Evolutionary conservation across 2,113 vertebrate genomes (phyloP).

Genomic region (Coptodon rendalli): DNA sequence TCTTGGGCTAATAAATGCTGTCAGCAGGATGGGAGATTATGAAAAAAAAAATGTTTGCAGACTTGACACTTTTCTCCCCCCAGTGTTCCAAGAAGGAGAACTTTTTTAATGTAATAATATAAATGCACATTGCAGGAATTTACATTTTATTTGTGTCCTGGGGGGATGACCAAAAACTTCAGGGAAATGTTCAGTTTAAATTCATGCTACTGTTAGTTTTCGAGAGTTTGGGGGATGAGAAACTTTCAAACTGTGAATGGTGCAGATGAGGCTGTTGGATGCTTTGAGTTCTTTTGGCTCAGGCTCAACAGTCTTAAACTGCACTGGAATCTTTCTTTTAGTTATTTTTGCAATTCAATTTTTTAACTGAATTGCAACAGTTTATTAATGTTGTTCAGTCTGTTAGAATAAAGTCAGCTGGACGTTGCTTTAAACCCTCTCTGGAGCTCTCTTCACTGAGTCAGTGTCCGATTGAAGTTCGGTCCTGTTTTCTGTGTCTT

Average conservation of each 20-base stretch:
- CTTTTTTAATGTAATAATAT: background rate
- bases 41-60: background rate
- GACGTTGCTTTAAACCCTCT: background rate
- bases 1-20: background rate
- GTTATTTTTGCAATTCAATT: background rate
- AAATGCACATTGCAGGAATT: background rate
- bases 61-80: background rate
- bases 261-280: background rate
- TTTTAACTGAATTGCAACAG: background rate
- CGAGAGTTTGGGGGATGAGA: background rate
- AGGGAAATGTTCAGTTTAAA: background rate
- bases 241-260: background rate
- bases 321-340: background rate
- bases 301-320: background rate
- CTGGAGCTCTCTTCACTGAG: background rate
- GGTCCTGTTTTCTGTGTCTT: background rate
- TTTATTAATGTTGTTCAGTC: accelerated
- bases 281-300: background rate
- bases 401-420: background rate
- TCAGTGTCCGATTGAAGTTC: background rate
- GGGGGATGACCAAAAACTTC: background rate
- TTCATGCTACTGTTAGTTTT: background rate
- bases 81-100: background rate
- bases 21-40: background rate
- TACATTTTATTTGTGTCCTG: background rate